Evolutionary conservation across 2,888 invertebrate species (phyloP).

Genomic region (Agonopterix alstromeriana): DNA sequence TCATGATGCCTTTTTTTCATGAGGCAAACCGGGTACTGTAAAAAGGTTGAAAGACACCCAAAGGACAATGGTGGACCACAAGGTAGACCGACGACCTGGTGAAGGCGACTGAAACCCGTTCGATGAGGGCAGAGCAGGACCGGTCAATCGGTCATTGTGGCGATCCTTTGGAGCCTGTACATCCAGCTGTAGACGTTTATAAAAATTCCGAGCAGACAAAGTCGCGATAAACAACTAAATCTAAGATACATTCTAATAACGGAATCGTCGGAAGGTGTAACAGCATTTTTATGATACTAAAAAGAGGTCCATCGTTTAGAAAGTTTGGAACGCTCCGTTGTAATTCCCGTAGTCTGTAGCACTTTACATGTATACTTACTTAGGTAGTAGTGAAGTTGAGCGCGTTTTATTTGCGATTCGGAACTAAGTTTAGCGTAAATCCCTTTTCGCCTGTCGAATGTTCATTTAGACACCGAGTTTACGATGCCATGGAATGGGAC

Average conservation of each 20-base stretch:
- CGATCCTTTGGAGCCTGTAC: no score
- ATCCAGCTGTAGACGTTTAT: no score
- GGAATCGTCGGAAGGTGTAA: no score
- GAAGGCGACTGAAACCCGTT: no score
- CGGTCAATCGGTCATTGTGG: no score
- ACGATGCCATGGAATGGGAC: background rate
- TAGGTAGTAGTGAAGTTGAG: background rate
- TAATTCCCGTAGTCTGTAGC: background rate
- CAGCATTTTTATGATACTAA: no score
- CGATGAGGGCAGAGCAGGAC: no score
- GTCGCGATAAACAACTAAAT: no score
- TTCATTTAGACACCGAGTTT: background rate
- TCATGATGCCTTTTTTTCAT: no score
- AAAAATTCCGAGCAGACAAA: no score
- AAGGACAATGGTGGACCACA: background rate
- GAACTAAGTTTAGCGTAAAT: constrained; percentile 1
- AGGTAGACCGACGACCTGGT: background rate
- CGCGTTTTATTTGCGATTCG: constrained; percentile 2
- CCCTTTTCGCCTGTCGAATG: background rate
- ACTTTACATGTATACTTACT: background rate
- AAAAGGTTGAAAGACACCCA: background rate
- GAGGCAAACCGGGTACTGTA: no score
- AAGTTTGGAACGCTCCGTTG: background rate
- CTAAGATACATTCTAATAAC: no score
- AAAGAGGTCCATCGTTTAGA: background rate